Conservation (phyloP, 2,113 vertebrate species). For the Chamaetylas fuelleborni region DNA sequence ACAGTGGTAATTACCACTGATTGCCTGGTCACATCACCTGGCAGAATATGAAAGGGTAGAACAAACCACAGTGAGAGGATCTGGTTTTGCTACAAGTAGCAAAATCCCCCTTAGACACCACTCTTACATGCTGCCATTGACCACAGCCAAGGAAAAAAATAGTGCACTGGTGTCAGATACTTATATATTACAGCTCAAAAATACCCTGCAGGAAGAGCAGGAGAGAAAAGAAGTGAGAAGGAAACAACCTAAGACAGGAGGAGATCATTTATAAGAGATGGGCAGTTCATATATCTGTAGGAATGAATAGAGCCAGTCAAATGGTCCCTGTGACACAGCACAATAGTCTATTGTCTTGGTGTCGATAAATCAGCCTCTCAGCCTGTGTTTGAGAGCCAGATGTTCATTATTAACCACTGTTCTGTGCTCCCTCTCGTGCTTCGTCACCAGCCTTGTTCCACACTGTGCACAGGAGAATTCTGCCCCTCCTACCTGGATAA, state of each 20-base stretch:
- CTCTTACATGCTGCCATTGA: background rate
- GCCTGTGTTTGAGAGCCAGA: slow-evolving; percentile 4
- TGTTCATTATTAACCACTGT: slow-evolving; percentile 18
- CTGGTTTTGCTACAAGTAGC: background rate
- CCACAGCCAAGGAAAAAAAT: background rate
- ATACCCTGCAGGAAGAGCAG: background rate
- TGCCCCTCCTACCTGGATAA: background rate
- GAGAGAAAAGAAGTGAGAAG: slow-evolving; percentile 20
- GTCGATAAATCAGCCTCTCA: slow-evolving; percentile 29
- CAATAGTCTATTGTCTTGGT: slow-evolving; percentile 2
- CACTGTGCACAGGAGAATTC: rapidly evolving
- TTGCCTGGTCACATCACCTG: background rate
- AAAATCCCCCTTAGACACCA: background rate
- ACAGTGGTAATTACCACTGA: background rate
- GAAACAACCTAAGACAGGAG: slow-evolving; percentile 3
- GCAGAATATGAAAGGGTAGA: background rate
- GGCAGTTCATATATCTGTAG: slow-evolving; percentile 16
- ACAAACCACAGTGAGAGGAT: background rate
- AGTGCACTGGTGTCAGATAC: background rate
- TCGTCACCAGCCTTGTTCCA: background rate
- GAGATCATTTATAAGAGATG: slow-evolving; percentile 3
- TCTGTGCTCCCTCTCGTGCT: background rate
- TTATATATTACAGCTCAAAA: background rate
- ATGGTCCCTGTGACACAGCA: slow-evolving; percentile 13
- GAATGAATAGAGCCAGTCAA: background rate